A percentile compares a stretch with the other conserved stretches of the same genome.
Evolutionary conservation across 2,888 invertebrate species (phyloP).

Genomic region (Caenorhabditis drosophilae): DNA sequence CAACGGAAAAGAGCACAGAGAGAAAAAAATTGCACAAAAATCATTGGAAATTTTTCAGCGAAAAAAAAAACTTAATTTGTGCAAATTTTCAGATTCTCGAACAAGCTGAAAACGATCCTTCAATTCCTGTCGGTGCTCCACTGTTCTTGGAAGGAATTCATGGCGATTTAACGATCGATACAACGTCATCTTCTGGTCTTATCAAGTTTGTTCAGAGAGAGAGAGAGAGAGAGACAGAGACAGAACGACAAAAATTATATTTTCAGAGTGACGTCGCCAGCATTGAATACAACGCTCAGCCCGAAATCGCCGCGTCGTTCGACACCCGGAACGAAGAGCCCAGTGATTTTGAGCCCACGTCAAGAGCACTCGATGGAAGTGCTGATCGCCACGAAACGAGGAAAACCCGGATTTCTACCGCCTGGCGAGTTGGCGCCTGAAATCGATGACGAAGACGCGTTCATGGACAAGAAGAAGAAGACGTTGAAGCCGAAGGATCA

Average conservation of each 20-base stretch:
- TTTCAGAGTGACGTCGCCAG: conserved; percentile 32
- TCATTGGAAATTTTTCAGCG: not conserved
- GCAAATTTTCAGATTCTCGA: conserved; percentile 43
- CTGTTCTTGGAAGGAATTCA: conserved; percentile 63
- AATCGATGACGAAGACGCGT: conserved; percentile 57
- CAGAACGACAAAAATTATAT: not conserved
- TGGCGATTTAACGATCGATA: conserved; percentile 40
- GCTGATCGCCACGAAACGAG: conserved; percentile 63
- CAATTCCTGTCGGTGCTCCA: conserved; percentile 64
- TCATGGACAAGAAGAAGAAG: conserved; percentile 48
- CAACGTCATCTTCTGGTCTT: conserved; percentile 24
- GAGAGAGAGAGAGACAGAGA: too few relatives aligned
- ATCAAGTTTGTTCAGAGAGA: conserved; percentile 16
- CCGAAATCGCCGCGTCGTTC: conserved; percentile 50
- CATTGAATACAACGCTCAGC: conserved; percentile 26
- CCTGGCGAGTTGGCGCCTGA: conserved; percentile 46
- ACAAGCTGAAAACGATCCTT: conserved; percentile 55
- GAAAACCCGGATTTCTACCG: conserved; percentile 55
- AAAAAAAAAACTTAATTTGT: too few relatives aligned
- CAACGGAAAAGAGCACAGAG: too few relatives aligned
- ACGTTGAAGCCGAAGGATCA: conserved; percentile 26
- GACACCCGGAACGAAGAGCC: conserved; percentile 61
- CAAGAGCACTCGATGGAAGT: conserved; percentile 68
- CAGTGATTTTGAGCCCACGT: conserved; percentile 60
- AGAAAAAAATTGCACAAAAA: not conserved